Evolutionary conservation across 2,797 vertebrate genomes (phyloP).

Genomic region (Chiroxiphia lanceolata): DNA sequence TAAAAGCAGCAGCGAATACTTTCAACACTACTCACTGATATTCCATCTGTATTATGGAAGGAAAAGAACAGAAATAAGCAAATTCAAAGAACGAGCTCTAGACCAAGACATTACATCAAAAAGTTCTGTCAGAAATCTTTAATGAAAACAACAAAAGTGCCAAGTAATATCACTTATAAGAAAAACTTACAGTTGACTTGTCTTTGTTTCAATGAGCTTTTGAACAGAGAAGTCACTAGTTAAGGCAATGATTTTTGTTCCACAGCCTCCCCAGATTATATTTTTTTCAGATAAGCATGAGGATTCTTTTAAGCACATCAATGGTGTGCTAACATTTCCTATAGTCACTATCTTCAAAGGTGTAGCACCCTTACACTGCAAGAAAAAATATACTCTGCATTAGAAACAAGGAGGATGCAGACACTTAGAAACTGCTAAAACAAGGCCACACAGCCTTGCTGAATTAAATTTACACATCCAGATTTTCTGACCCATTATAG

Average conservation of each 20-base stretch:
- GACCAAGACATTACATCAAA: background rate
- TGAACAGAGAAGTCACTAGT: conserved; percentile 83
- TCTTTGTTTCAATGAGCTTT: conserved; percentile 87
- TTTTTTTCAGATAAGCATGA: conserved; percentile 79
- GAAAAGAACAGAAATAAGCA: background rate
- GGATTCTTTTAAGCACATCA: conserved; percentile 87
- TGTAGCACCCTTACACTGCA: conserved; percentile 81
- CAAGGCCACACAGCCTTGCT: background rate
- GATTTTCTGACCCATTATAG: background rate
- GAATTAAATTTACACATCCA: background rate
- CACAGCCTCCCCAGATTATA: conserved; percentile 89
- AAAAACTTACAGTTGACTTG: conserved; percentile 82
- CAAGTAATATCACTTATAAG: background rate
- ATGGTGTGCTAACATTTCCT: conserved; percentile 84
- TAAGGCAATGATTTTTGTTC: conserved; percentile 86
- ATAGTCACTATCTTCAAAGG: conserved; percentile 84
- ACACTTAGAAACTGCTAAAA: background rate
- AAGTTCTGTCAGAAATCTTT: background rate
- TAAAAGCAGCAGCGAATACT: background rate
- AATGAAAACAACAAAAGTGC: background rate
- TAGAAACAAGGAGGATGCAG: background rate
- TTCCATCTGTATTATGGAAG: background rate
- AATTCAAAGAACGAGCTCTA: background rate
- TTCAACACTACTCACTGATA: background rate
- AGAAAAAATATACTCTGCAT: background rate